Base-by-base conservation (phyloP, 2,113 vertebrate species). In the Leptocoma aspasia region DNA sequence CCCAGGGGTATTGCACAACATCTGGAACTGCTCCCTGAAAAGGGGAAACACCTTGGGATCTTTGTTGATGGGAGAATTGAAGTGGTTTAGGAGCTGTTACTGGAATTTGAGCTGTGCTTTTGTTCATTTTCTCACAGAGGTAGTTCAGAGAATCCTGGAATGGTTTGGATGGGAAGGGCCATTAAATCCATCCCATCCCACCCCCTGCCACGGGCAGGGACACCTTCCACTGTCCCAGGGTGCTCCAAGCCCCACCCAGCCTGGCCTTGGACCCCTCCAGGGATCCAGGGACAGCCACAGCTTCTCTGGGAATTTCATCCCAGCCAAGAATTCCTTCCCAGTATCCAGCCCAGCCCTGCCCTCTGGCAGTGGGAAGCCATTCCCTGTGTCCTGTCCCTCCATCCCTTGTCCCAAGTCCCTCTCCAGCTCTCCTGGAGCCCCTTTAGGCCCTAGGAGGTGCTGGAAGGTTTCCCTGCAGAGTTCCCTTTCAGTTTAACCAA, bases 231-330 rank as follows among this genome's bases (percentile, higher is more conserved):
- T 3, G 0, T 2, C n/a, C 85, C 85, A 63, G 49, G 13, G 0
- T 11, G 10, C 19, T 61, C 65, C 47, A 23, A 44, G 3, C 13
- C 20, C 35, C 0, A 0, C 39, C 84, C 75, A 49, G 0, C 26
- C 3, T 42, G 50, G 2, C 35, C 42, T 44, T 23, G 86, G 59
- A 3, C 68, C 20, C 35, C 57, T 0, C 14, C 76, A 88, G 35
- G 31, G 59, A 49, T 49, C 22, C 63, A 60, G 85, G 47, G 20
- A 3, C 64, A 41, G 49, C 31, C 50, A 23, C 76, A 80, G 50
- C 85, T 64, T 5, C 50, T 57, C 76, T 79, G 65, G 30, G 49
- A 14, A 19, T 15, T 14, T 6, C 6, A 6, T 20, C 3, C n/a
- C 56, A 60, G 18, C 14, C 5, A 4, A 0, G 0, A 64, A 27